These are phyloP conservation scores for Choreutis nemorana DNA, from an alignment of 2,888 invertebrate genomes.

Conservation along the genomic window DNA sequence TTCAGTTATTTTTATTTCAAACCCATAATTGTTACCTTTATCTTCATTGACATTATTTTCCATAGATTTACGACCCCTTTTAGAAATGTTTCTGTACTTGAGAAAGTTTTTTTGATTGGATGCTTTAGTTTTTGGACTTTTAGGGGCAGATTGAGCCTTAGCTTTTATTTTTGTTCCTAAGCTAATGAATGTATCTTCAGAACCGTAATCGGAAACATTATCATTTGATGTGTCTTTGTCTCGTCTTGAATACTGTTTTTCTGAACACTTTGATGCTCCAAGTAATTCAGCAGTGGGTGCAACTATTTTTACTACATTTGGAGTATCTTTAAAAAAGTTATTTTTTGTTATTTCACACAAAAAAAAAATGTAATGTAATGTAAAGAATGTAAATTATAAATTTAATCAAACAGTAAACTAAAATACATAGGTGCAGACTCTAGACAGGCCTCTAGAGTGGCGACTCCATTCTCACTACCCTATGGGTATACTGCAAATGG, in stretches of 20 bases:
- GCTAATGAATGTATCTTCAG: conserved; percentile 58
- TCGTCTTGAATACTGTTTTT: conserved; percentile 18
- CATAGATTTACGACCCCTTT: conserved; percentile 32
- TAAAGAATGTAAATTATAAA: no score
- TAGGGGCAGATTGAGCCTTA: conserved; percentile 46
- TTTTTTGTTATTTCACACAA: not conserved
- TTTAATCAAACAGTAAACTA: no score
- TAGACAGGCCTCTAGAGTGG: no score
- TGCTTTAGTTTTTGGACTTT: conserved; percentile 29
- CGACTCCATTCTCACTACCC: no score
- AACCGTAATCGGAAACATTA: conserved; percentile 57
- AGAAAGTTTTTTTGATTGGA: conserved; percentile 26
- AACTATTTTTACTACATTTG: conserved; percentile 34
- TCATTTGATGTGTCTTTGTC: conserved; percentile 42
- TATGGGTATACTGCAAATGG: not conserved
- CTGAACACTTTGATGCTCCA: conserved; percentile 21
- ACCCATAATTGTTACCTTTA: conserved; percentile 27
- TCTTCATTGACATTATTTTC: conserved; percentile 21
- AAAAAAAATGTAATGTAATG: no score
- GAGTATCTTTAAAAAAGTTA: conserved; percentile 27
- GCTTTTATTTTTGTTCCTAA: conserved; percentile 60
- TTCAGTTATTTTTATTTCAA: conserved; percentile 49
- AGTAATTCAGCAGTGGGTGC: conserved; percentile 47
- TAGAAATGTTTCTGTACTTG: conserved; percentile 41
- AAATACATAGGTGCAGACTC: no score